Evolutionary conservation across 2,888 invertebrate species (phyloP), one percentile per base, ranked within the genome.

Genomic region (Drosophila nigricruria): DNA sequence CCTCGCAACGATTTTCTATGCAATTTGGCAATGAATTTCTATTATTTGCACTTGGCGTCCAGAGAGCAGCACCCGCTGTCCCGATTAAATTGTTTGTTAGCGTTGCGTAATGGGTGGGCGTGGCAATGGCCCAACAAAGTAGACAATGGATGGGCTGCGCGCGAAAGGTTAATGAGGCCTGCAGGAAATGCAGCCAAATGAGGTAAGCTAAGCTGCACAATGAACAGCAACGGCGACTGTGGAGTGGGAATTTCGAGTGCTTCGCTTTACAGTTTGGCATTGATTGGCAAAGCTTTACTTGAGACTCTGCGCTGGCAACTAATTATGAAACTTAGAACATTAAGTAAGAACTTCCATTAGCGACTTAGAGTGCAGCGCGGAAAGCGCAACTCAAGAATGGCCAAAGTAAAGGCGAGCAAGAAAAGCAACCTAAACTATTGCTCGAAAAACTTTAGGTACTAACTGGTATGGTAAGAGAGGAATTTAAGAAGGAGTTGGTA

Each of bases 1-100:
- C 60, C 57, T 69, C 68, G 70, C 68, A 70, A 69, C 88, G 71
- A 85, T 89, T 89, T 87, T 89, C 86, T 89, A 82, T 85, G 90
- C 83, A 87, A 90, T 87, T 87, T 89, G 89, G 86, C 88, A 89
- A 86, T 88, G 82, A 82, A 82, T 86, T 88, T 89, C 82, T 87
- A 87, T 84, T 84, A 89, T 82, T 70, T 63, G 71, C 85, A 84
- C 71, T 73, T 61, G 70, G 61, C 66, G 73, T 64, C 63, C 80
- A 54, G 54, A 45, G 54, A 58, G 54, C 64, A 38, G 52, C 42
- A 25, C 65, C 49, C 45, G 47, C 43, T 49, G 47, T 43, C 40
- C 70, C 70, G 71, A 79, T 72, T 76, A 76, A 81, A 81, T 76
- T 81, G 87, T 86, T 89, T 86, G 84, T 65, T 67, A 54, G 72